These are phyloP conservation scores for Aphaenogaster rudis DNA, from an alignment of 1,140 invertebrate species.

Conservation along the genomic window DNA sequence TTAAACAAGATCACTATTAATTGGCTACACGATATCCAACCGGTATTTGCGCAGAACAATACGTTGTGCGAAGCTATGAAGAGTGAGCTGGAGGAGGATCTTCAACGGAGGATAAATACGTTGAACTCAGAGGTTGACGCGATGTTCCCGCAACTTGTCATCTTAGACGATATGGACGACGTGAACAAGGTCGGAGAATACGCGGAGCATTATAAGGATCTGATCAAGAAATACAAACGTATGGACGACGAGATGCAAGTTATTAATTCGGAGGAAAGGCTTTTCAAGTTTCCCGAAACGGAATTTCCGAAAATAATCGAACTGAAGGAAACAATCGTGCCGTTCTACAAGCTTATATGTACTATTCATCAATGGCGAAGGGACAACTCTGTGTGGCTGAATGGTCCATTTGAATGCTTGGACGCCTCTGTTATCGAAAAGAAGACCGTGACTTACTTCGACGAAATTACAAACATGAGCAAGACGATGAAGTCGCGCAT, in stretches of 20 bases:
- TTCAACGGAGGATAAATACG: conserved; percentile 87
- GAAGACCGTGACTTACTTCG: conserved; percentile 85
- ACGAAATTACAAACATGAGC: conserved; percentile 88
- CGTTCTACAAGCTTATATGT: conserved; percentile 84
- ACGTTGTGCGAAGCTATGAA: conserved; percentile 89
- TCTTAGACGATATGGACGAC: conserved; percentile 86
- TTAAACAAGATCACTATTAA: conserved; percentile 85
- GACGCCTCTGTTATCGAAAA: conserved; percentile 87
- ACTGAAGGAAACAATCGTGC: conserved; percentile 84
- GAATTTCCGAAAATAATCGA: conserved; percentile 89
- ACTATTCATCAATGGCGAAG: conserved; percentile 89
- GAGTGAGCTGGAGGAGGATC: conserved; percentile 88
- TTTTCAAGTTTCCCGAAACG: conserved; percentile 91
- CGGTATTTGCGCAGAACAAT: conserved; percentile 86
- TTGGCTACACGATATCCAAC: conserved; percentile 86
- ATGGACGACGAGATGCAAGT: conserved; percentile 87
- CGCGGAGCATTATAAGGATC: conserved; percentile 86
- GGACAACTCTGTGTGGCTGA: conserved; percentile 90
- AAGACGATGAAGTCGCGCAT: conserved; percentile 89
- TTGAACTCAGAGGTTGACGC: conserved; percentile 88
- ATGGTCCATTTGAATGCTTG: conserved; percentile 90
- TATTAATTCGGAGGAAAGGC: conserved; percentile 90
- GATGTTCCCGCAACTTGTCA: conserved; percentile 86
- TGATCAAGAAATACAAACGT: conserved; percentile 88
- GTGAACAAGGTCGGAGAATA: conserved; percentile 82